Evolutionary conservation across 2,113 vertebrate species (phyloP).

Genomic region (Eurystomus gularis): DNA sequence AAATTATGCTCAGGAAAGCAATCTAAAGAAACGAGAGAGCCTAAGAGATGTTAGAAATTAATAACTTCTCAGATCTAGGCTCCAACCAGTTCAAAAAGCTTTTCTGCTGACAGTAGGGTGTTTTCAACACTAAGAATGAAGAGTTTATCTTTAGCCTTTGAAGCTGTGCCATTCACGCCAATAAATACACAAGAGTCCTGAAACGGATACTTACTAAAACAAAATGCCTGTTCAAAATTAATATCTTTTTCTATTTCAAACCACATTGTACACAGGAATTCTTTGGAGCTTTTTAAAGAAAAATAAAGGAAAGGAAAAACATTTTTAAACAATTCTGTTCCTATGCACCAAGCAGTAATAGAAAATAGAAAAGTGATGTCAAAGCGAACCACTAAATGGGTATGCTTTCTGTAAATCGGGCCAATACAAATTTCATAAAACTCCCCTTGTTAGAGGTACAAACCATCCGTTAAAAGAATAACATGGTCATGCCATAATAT

Average conservation of each 20-base stretch:
- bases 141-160: slow-evolving; percentile 32
- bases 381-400: background rate
- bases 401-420: background rate
- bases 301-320: slow-evolving; percentile 10
- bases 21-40: background rate
- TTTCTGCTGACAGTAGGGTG: slow-evolving; percentile 25
- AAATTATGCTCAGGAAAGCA: background rate
- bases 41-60: slow-evolving; percentile 1
- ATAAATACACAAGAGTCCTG: background rate
- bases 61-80: background rate
- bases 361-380: background rate
- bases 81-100: slow-evolving; percentile 35
- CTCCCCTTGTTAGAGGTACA: slow-evolving; percentile 15
- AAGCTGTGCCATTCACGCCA: slow-evolving; percentile 26
- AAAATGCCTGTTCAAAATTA: slow-evolving; percentile 42
- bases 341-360: background rate
- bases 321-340: background rate
- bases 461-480: slow-evolving; percentile 8
- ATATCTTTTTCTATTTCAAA: slow-evolving; percentile 13
- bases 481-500: background rate
- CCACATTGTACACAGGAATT: background rate
- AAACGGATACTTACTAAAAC: slow-evolving; percentile 32
- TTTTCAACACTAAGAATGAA: slow-evolving; percentile 11
- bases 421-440: slow-evolving; percentile 43
- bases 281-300: slow-evolving; percentile 19